Conservation (phyloP, 2,797 vertebrate genomes). For the Apogon hyalosoma region DNA sequence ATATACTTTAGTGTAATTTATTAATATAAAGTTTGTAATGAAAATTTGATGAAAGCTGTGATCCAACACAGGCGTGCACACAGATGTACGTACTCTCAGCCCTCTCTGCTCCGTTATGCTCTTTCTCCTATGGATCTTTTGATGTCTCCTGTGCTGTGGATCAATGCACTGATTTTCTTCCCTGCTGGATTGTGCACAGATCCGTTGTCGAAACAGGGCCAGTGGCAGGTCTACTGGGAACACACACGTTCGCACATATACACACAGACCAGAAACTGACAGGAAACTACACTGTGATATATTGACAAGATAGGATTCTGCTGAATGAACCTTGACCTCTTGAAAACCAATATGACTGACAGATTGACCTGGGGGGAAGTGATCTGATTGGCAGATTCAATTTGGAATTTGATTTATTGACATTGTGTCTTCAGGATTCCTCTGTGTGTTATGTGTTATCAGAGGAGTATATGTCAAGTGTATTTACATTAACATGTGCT, state of each 20-base stretch:
- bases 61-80: conserved; percentile 23
- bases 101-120: conserved; percentile 46
- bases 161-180: conserved; percentile 70
- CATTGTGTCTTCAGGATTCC: conserved; percentile 43
- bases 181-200: conserved; percentile 62
- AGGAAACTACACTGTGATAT: conserved; percentile 60
- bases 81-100: conserved; percentile 11
- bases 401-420: conserved; percentile 70
- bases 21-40: neutral
- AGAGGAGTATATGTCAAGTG: conserved; percentile 24
- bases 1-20: too few relatives aligned
- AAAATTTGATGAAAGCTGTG: conserved; percentile 33
- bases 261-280: conserved; percentile 55
- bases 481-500: neutral
- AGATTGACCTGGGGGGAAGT: conserved; percentile 63
- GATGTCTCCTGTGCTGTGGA: conserved; percentile 66
- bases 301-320: conserved; percentile 66
- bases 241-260: neutral
- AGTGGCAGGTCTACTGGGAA: conserved; percentile 62
- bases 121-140: conserved; percentile 71
- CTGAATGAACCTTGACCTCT: conserved; percentile 72
- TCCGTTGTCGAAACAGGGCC: conserved; percentile 68
- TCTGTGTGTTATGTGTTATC: conserved; percentile 28
- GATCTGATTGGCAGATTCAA: conserved; percentile 65
- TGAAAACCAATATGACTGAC: conserved; percentile 71